Evolutionary conservation across 2,888 invertebrate species (phyloP), one percentile per base, ranked within the genome.

Genomic region (Labia minor): DNA sequence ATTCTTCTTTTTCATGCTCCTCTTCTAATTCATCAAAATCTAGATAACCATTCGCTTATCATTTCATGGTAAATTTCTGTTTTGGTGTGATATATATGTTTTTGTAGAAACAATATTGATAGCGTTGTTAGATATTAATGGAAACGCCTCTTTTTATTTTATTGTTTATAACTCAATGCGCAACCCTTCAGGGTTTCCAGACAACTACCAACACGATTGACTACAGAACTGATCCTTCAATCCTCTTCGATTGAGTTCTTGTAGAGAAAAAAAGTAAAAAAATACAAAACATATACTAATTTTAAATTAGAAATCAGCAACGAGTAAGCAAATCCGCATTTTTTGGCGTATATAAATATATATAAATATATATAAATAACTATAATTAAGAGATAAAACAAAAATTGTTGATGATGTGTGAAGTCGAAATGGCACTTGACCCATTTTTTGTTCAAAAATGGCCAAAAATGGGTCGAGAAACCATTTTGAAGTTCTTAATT

Each of bases 181-280:
- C 49, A 49, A 49, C 49, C 49, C 49, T 49, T 49, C 16, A 49
- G 49, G 49, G 49, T 49, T 49, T 49, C 49, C 49, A 49, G 49
- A 49, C 49, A 49, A 49, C 49, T 49, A 49, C 49, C 49, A 49
- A 49, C 49, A 49, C 49, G 49, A 49, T 49, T 49, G 49, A 49
- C 26, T 26, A 26, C 26, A 49, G n/a, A 49, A 49, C 14, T 16
- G 49, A 49, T 16, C 49, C 14, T 49, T 49, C 49, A 49, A 49
- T 49, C 49, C 26, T 26, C 26, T n/a, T 49, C 49, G 49, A 49
- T 49, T 49, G 49, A 49, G 49, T 49, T 49, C 49, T 49, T 4
- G 49, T n/a, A 49, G 16, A 49, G 14, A 49, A 49, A 10, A 49
- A n/a, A 49, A 10, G 14, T 49, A 14, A 49, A 49, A 8, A 49